Evolutionary conservation across 1,140 invertebrate genomes (phyloP), one percentile per base, ranked within the genome.

Genomic region (Hyles vespertilio): DNA sequence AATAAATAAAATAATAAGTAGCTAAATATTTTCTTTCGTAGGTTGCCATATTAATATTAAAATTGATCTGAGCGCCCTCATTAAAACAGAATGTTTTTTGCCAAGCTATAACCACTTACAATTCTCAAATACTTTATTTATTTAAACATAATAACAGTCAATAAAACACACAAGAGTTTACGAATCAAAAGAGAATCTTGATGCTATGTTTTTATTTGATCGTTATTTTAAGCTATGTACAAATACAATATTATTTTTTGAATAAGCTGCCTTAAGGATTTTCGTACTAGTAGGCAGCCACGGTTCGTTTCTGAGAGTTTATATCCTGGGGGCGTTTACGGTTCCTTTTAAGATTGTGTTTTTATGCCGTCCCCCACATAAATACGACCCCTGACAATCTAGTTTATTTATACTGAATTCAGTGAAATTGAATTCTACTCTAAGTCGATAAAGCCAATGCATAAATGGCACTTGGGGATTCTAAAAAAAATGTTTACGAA

Each of bases 361-460:
- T 66, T 66, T 66, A 66, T 66, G 51, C 59, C 50, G 59, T 61
- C 56, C 51, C 43, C 52, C 64, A 66, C 64, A 66, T 66, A 66
- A 66, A 66, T 61, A 66, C 64, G 59, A 66, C 59, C 64, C 63
- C 59, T 61, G 59, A 62, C 64, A 66, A 61, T 66, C 64, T 61
- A 61, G 64, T 66, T 61, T 66, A 65, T 65, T 65, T 61, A 66
- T 66, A 61, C 56, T 61, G 59, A 66, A 66, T 66, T 66, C 57
- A 59, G 59, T 59, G 59, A 59, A 66, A 66, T 66, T 61, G 64
- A 66, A 66, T 66, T 61, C 64, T 52, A 66, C 53, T 61, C 56
- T 56, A 61, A 52, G 55, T 51, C 59, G 51, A 56, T 66, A 66
- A 61, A 61, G 51, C 59, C 53, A 58, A 58, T 59, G 59, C 59